A percentile compares a stretch with the other conserved stretches of the same genome.
These are phyloP conservation scores for Spisula solida DNA, from an alignment of 2,888 invertebrate species.

Conservation along the genomic window DNA sequence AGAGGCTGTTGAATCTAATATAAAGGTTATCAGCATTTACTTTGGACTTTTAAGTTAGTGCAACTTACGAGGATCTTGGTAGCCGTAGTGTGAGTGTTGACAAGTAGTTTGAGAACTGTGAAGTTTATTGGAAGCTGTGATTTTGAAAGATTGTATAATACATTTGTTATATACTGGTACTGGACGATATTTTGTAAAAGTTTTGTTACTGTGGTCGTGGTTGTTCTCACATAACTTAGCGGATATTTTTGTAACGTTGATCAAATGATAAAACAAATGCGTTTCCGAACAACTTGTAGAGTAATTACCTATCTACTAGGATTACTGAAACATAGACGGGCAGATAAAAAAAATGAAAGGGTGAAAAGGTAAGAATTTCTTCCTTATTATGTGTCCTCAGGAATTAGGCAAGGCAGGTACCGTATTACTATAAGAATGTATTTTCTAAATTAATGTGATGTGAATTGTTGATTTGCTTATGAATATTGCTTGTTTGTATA, in stretches of 20 bases:
- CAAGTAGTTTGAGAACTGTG: neutral
- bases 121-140: neutral
- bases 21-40: neutral
- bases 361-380: constrained; percentile 8
- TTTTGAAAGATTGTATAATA: neutral
- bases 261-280: constrained; percentile 50
- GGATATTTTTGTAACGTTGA: neutral
- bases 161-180: neutral
- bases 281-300: constrained; percentile 63
- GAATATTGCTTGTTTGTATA: no score
- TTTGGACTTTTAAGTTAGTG: neutral
- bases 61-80: neutral
- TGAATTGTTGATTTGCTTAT: no score
- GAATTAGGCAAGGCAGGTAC: no score
- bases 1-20: constrained; percentile 5
- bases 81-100: neutral
- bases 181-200: neutral
- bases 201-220: neutral
- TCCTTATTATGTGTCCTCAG: no score
- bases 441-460: no score
- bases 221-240: neutral
- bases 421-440: no score
- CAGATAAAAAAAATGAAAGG: neutral
- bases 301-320: constrained; percentile 61
- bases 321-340: constrained; percentile 47